Base-by-base conservation (phyloP, 2,797 vertebrate species). In the Miichthys miiuy region DNA sequence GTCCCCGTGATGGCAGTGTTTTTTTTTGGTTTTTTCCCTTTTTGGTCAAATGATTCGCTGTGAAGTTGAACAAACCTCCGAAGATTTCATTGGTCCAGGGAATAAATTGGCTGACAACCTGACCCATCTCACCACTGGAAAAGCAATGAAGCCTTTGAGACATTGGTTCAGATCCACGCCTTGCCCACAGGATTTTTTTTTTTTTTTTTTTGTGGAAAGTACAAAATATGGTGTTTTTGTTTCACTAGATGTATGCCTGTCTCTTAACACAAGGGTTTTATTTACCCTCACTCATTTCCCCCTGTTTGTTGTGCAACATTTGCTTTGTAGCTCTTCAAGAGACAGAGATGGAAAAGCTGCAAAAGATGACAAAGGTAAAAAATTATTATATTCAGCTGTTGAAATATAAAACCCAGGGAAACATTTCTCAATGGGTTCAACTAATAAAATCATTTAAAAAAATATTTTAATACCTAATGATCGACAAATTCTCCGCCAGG, bases 71-170 rank as follows among this genome's bases (percentile, higher is more conserved):
- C 96, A 97, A 96, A 96, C 96, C 96, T 94, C 96, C 94, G 97
- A 99, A 97, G 97, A 98, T 95, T 96, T 97, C 97, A 97, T 96
- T 98, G 98, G 96, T 97, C 97, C 95, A 97, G 97, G 96, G 96
- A 97, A 96, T 96, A 97, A 96, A 97, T 99, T 99, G 95, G 97
- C 97, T 97, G 96, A 97, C 96, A 97, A 96, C 96, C 93, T 97
- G 96, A 97, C 94, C 95, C 97, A 96, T 96, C 97, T 96, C 96
- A 96, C 93, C 95, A 95, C 96, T 97, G 97, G 98, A 97, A 96
- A 97, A 97, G 96, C 96, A 96, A 96, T 97, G 94, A 98, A 96
- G 95, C 96, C 96, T 94, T 96, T 95, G 96, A 97, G 96, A 95
- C 94, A 96, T 91, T 97, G 96, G 93, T 95, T 96, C 95, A 94